Base-by-base conservation (phyloP, 92 coral and sea anemone species). In the Zoanthus gigantus region DNA sequence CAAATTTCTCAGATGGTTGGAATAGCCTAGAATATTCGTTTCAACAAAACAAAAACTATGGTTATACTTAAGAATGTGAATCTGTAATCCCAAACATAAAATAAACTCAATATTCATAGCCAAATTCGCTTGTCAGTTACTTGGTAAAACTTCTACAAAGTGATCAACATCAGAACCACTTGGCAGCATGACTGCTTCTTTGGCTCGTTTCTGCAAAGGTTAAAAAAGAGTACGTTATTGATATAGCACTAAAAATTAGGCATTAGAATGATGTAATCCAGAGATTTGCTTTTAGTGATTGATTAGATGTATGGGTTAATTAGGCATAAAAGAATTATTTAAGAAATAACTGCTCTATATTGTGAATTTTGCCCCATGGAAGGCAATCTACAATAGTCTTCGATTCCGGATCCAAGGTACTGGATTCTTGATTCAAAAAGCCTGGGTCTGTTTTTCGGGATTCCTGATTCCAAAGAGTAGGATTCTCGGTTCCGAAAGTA, bases 151-250 rank as follows among this genome's bases (percentile, higher is more conserved):
- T 7, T 66, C 74, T 4, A 60, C 85, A 14, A 28, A 23, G 18
- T 81, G 85, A 23, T 81, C 85, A 50, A 17, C 12, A 10, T 65
- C 85, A 23, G 85, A 81, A 16, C 7, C 8, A 46, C 85, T 60
- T 46, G 74, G 74, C 8, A 66, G 31, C 85, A 81, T 81, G 45
- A 81, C 85, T 9, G 85, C 75, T 23, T 81, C 85, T 13, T 17
- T 81, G 29, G 85, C 85, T 45, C 85, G 85, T 45, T 81, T 81
- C 85, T 81, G 61, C 12, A 65, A 81, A n/a, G n/a, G n/a, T 6
- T 37, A n/a, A 12, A 72, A 32, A 9, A 72, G 32, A 72, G 0
- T 9, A 37, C 18, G 12, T 23, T 73, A 48, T 3, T 50, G 0
- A 17, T 8, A 74, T 71, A 34, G 9, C 12, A 29, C 56, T 2